Evolutionary conservation across 2,113 vertebrate species (phyloP).

Genomic region (Clarias batrachus): DNA sequence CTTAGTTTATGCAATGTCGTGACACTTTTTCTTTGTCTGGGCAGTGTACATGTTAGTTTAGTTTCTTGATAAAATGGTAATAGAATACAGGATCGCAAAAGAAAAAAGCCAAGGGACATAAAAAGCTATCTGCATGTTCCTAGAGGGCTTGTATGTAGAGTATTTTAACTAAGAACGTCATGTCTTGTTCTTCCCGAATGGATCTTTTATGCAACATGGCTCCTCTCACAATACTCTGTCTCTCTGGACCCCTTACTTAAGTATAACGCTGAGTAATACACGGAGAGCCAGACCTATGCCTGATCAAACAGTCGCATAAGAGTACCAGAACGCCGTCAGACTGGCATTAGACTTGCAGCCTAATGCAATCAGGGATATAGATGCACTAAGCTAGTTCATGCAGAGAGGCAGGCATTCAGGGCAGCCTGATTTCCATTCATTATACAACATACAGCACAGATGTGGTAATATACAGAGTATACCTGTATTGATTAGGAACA

Average conservation of each 20-base stretch:
- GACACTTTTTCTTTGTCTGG: too few relatives aligned
- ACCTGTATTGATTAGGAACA: not conserved
- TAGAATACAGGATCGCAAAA: not conserved
- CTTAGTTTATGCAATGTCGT: too few relatives aligned
- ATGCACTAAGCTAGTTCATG: conserved; percentile 22
- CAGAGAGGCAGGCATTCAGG: conserved; percentile 10
- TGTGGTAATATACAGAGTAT: not conserved
- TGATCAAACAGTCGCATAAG: conserved; percentile 18
- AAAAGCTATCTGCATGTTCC: not conserved
- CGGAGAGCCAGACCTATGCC: not conserved
- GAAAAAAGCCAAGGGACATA: not conserved
- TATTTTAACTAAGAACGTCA: conserved; percentile 9
- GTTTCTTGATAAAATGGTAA: not conserved
- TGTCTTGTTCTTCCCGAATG: not conserved
- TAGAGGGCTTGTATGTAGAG: not conserved
- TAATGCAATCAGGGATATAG: conserved; percentile 47
- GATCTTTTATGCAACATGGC: conserved; percentile 11
- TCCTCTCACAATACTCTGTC: not conserved
- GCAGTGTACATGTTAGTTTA: not conserved
- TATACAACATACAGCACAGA: not conserved
- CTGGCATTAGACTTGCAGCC: conserved; percentile 27
- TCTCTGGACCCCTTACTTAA: conserved; percentile 19
- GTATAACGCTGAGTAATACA: conserved; percentile 20
- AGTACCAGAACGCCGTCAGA: conserved; percentile 35
- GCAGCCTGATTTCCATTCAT: conserved; percentile 19